Evolutionary conservation across 1,140 invertebrate genomes (phyloP), one percentile per base, ranked within the genome.

Genomic region (Solen grandis): DNA sequence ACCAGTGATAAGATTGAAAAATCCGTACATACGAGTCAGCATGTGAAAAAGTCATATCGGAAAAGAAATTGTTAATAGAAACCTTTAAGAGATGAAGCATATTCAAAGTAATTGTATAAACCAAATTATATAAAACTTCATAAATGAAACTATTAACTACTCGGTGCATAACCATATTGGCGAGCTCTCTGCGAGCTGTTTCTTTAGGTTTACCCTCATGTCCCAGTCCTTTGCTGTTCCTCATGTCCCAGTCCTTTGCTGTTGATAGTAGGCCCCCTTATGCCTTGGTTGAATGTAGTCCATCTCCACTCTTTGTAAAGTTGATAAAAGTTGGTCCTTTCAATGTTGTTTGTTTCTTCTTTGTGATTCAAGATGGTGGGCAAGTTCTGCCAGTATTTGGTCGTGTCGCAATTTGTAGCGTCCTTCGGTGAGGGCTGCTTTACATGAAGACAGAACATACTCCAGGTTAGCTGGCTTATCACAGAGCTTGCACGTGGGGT

Each of bases 201-300:
- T n/a, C n/a, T n/a, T n/a, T n/a, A n/a, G n/a, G n/a, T n/a, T n/a
- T n/a, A n/a, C n/a, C n/a, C n/a, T n/a, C n/a, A n/a, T n/a, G n/a
- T n/a, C n/a, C n/a, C n/a, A n/a, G n/a, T n/a, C n/a, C n/a, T n/a
- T n/a, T n/a, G n/a, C n/a, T n/a, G n/a, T n/a, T n/a, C n/a, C n/a
- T n/a, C n/a, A n/a, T n/a, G n/a, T 81, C 54, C 68, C 65, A 66
- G 59, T 72, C 54, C 31, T 57, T 46, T 27, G 72, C 72, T 60
- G 27, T 55, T n/a, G 19, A 8, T n/a, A 73, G 27, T 38, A 77
- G 55, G 16, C 63, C 76, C 38, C 27, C 41, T 41, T 31, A 52
- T 62, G 54, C 27, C 1, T 25, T n/a, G n/a, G n/a, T 46, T n/a
- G 29, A 63, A 29, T 27, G 2, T 14, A 36, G 0, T 41, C 13